Base-by-base conservation (phyloP, 1,140 invertebrate genomes). In the Andrena cerasifolii region DNA sequence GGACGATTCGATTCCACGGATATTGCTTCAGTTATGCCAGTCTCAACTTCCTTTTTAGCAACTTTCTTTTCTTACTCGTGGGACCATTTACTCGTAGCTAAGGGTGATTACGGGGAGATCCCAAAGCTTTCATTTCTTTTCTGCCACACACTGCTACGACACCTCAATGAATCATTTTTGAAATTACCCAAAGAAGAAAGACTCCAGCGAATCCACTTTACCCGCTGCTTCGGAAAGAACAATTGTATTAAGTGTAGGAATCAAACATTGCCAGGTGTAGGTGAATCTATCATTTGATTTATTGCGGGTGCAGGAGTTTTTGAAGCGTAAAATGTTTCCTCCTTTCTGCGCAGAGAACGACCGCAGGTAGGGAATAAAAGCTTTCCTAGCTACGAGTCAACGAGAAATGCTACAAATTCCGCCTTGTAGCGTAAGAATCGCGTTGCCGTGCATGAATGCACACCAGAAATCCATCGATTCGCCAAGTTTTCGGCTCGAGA, bases 281-380 rank as follows among this genome's bases (percentile, higher is more conserved):
- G 36, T 36, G 24, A 21, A 28, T 58, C 21, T 58, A 58, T 61
- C 28, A 31, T 56, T 31, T 59, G 26, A 26, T 28, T 28, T 16
- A 61, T 72, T 24, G 14, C 26, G 12, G 14, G 16, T 5, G 5
- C 8, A 14, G 10, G 3, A 33, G 40, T 18, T 51, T 31, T 16
- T n/a, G 53, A 63, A 43, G 33, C 14, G 2, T 28, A n/a, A 59
- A 31, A 16, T 8, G 5, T 43, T 21, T 8, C 31, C 21, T n/a
- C 10, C 5, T 21, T 24, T 67, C 36, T 36, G n/a, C 31, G 6
- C 21, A 16, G 2, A 12, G 24, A 73, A 33, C 18, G 12, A 47
- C 56, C n/a, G 5, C 18, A 24, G n/a, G 0, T 26, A 10, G 18
- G 70, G 53, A 53, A 73, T 73, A 28, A 73, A 73, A 73, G 47